phyloP scores from a whole-genome alignment of 2,888 invertebrate species.

The Elegia similella region DNA sequence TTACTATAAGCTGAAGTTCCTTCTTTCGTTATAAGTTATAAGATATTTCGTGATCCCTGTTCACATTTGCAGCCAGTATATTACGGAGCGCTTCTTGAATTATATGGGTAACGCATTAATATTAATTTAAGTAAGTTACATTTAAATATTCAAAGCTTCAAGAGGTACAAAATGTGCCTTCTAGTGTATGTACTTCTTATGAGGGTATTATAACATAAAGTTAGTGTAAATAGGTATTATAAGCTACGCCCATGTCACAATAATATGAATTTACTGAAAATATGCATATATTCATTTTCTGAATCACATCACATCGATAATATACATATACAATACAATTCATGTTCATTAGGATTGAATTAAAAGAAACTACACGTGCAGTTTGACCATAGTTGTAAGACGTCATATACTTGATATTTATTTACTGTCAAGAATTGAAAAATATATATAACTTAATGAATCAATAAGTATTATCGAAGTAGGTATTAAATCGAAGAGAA shows the following conservation, averaged over 20 bases:
- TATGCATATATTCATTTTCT: too few relatives aligned
- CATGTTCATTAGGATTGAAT: too few relatives aligned
- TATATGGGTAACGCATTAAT: constrained; percentile 18
- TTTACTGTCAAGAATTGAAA: too few relatives aligned
- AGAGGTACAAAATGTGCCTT: constrained; percentile 75
- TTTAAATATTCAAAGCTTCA: constrained; percentile 39
- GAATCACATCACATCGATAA: too few relatives aligned
- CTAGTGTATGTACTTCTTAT: constrained; percentile 58
- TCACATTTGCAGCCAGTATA: constrained; percentile 5
- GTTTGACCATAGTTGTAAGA: too few relatives aligned
- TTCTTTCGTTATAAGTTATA: background rate
- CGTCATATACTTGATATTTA: too few relatives aligned
- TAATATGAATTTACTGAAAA: constrained; percentile 22
- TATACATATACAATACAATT: too few relatives aligned
- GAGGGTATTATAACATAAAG: constrained; percentile 64
- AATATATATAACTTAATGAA: too few relatives aligned
- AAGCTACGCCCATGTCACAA: constrained; percentile 31
- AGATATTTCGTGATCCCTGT: constrained; percentile 12
- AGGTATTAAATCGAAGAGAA: too few relatives aligned
- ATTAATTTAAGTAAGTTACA: constrained; percentile 4
- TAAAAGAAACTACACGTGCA: too few relatives aligned
- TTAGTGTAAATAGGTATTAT: constrained; percentile 56
- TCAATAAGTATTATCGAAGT: too few relatives aligned
- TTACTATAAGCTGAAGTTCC: too few relatives aligned
- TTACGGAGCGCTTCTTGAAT: constrained; percentile 13